phyloP scores from a whole-genome alignment of 1,140 invertebrate genomes.

The Microplitis demolitor region DNA sequence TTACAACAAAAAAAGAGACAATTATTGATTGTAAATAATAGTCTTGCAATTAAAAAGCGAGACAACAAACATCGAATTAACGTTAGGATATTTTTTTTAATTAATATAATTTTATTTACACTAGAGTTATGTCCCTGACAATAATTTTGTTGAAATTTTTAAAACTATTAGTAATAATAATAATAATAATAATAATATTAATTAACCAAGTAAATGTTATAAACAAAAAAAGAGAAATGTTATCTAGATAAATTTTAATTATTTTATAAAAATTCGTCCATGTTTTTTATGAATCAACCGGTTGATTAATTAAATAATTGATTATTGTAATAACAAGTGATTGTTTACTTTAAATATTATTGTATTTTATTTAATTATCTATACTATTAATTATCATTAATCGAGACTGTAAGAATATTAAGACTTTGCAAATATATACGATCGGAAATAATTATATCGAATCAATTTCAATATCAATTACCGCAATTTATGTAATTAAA shows the following conservation, averaged over 20 bases:
- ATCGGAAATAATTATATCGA: not conserved
- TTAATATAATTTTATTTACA: not conserved
- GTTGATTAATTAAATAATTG: too few relatives aligned
- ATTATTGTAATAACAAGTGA: too few relatives aligned
- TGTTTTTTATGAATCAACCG: too few relatives aligned
- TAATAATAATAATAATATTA: not conserved
- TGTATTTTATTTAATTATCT: not conserved
- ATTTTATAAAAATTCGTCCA: not conserved
- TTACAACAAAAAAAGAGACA: too few relatives aligned
- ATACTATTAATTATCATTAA: not conserved
- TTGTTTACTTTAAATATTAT: not conserved
- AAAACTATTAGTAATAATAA: not conserved
- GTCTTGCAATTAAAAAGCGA: too few relatives aligned
- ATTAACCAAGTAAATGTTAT: not conserved
- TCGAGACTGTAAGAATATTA: not conserved
- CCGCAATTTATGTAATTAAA: too few relatives aligned
- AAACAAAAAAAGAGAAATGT: not conserved
- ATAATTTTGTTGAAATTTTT: constrained; percentile 15
- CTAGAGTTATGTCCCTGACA: not conserved
- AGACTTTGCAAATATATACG: not conserved
- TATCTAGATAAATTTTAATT: not conserved
- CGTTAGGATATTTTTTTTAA: not conserved
- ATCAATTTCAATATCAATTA: not conserved
- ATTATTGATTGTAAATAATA: too few relatives aligned
- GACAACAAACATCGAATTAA: too few relatives aligned